Percentiles rank a stretch among this genome's conserved stretches.
phyloP scores from a whole-genome alignment of 2,888 invertebrate genomes.

The Hololepta plana region DNA sequence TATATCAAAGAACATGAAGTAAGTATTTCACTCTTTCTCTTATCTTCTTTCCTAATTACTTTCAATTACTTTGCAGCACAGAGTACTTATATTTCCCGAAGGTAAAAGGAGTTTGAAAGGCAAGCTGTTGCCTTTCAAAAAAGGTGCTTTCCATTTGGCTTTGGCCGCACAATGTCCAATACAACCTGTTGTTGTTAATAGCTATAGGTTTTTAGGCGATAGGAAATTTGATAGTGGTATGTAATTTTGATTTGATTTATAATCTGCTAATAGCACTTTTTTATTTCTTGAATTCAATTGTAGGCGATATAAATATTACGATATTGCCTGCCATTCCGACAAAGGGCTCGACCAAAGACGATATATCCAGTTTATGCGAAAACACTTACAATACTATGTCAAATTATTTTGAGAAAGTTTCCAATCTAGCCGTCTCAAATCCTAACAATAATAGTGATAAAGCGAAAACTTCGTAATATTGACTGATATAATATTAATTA shows the following conservation, averaged over 20 bases:
- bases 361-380: slow-evolving; percentile 46
- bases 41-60: slow-evolving; percentile 3
- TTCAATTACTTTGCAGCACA: slow-evolving; percentile 50
- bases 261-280: background rate
- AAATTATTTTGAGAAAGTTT: slow-evolving; percentile 33
- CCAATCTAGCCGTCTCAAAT: background rate
- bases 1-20: slow-evolving; percentile 31
- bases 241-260: slow-evolving; percentile 8
- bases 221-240: slow-evolving; percentile 44
- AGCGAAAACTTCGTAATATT: slow-evolving; percentile 10
- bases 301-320: slow-evolving; percentile 50
- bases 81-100: slow-evolving; percentile 80
- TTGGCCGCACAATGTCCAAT: slow-evolving; percentile 67
- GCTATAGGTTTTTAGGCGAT: slow-evolving; percentile 51
- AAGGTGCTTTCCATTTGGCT: slow-evolving; percentile 91
- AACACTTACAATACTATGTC: slow-evolving; percentile 48
- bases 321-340: slow-evolving; percentile 59
- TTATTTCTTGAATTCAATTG: slow-evolving; percentile 7
- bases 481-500: slow-evolving; percentile 9
- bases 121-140: slow-evolving; percentile 76
- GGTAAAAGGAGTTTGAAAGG: slow-evolving; percentile 71
- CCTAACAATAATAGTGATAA: slow-evolving; percentile 12
- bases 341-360: slow-evolving; percentile 38
- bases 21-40: background rate
- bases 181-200: slow-evolving; percentile 75